Percentiles rank a stretch among this genome's conserved stretches.
Evolutionary conservation across 2,113 vertebrate genomes (phyloP).

Genomic region (Micronycteris hirsuta): DNA sequence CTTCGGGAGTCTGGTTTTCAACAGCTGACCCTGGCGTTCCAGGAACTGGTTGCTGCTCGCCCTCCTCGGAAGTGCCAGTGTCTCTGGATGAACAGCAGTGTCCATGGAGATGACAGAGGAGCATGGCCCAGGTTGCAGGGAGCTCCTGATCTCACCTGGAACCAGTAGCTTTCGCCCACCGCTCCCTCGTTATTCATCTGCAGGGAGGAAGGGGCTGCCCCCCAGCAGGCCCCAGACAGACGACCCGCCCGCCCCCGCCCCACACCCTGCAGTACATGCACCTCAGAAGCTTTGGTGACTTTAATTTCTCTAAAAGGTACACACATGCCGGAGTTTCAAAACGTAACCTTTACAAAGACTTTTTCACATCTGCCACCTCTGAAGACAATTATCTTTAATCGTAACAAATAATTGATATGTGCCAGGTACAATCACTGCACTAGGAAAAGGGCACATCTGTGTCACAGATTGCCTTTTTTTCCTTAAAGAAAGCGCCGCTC

Average conservation of each 20-base stretch:
- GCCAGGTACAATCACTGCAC: neutral
- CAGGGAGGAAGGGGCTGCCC: conserved; percentile 76
- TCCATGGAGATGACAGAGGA: conserved; percentile 80
- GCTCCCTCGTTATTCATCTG: conserved; percentile 82
- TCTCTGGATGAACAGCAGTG: conserved; percentile 74
- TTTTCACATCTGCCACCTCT: neutral
- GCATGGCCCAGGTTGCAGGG: conserved; percentile 70
- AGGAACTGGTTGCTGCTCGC: conserved; percentile 60
- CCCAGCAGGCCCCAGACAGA: conserved; percentile 56
- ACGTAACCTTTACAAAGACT: neutral
- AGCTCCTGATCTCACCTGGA: conserved; percentile 81
- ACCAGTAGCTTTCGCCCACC: conserved; percentile 78
- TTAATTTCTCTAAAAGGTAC: neutral
- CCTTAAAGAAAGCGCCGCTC: neutral
- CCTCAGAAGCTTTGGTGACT: neutral
- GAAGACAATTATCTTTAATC: neutral
- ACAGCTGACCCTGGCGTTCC: conserved; percentile 34
- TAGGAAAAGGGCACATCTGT: neutral
- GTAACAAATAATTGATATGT: neutral
- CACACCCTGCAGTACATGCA: neutral
- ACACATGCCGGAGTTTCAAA: neutral
- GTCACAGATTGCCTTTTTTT: neutral
- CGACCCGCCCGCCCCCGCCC: conserved; percentile 1
- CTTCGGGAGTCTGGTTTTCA: conserved; percentile 38
- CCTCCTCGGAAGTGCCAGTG: conserved; percentile 57